A percentile compares a stretch with the other conserved stretches of the same genome.
These are phyloP conservation scores for Drosophila mimica DNA, from an alignment of 2,888 invertebrate species.

Conservation along the genomic window DNA sequence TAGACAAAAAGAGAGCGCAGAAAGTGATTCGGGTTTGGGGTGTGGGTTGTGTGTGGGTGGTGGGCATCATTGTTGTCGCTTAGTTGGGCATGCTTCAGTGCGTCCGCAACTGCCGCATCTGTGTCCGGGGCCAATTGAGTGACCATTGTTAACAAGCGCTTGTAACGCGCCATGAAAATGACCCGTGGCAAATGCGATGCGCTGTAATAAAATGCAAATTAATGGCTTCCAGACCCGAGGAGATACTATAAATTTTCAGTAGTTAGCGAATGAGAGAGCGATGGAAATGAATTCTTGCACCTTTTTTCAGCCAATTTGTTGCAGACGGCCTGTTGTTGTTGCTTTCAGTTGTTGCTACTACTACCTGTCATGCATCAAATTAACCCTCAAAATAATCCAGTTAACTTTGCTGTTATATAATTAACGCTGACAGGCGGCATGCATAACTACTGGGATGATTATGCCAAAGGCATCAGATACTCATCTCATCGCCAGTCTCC, in stretches of 20 bases:
- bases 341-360: slow-evolving; percentile 14
- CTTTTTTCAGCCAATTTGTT: slow-evolving; percentile 73
- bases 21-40: slow-evolving; percentile 12
- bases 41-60: slow-evolving; percentile 36
- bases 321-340: slow-evolving; percentile 36
- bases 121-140: slow-evolving; percentile 67
- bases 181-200: slow-evolving; percentile 78
- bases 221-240: slow-evolving; percentile 59
- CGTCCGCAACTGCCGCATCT: slow-evolving; percentile 62
- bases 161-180: slow-evolving; percentile 77
- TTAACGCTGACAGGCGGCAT: slow-evolving; percentile 63
- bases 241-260: slow-evolving; percentile 62
- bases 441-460: slow-evolving; percentile 54
- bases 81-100: slow-evolving; percentile 74
- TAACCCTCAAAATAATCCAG: slow-evolving; percentile 75
- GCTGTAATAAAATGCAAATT: slow-evolving; percentile 79
- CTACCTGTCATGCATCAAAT: slow-evolving; percentile 70
- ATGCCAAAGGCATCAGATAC: slow-evolving; percentile 39
- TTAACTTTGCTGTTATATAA: slow-evolving; percentile 70
- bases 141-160: slow-evolving; percentile 73
- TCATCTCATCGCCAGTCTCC: slow-evolving; percentile 20
- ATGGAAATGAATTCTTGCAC: slow-evolving; percentile 69
- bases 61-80: slow-evolving; percentile 77
- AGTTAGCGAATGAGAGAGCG: slow-evolving; percentile 24
- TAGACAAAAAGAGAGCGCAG: slow-evolving; percentile 14